Base-by-base conservation (phyloP, 2,113 vertebrate genomes). In the Otolemur garnettii region DNA sequence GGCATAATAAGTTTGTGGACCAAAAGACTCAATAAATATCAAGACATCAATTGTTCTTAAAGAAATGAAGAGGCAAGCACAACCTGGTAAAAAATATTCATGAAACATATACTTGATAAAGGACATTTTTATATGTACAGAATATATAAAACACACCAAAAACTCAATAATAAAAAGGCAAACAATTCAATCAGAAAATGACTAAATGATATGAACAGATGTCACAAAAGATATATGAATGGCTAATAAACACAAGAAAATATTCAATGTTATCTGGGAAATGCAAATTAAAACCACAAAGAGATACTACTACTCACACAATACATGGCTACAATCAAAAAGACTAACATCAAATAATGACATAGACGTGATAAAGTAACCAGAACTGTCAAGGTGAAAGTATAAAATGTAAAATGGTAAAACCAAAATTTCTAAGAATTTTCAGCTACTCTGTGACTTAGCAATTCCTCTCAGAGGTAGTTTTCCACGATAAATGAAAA, bases 401-500 rank as follows among this genome's bases (percentile, higher is more conserved):
- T 64, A 0, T 81, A 69, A 96, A 94, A 81, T 45, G 1, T 69
- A 69, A 95, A 90, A 77, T 15, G 24, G 60, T 60, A 86, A 1
- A 83, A 60, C 30, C 7, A 77, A 53, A 72, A 17, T 74, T 82
- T 90, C 42, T 79, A 83, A 60, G 57, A 96, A 94, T 21, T 83
- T 59, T 87, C 24, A 60, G 12, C 9, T 69, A 66, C 15, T 22
- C 42, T 74, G 88, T 60, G 9, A 75, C 28, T 71, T 45, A 87
- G 71, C 18, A n/a, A 87, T 45, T 84, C 45, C n/a, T 68, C 50
- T 79, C 45, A 4, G 53, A 92, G 45, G 22, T 87, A 87, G 42
- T 64, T 93, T 96, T 50, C 92, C 42, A 94, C 91, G 50, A 68
- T 35, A 92, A 85, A 62, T 81, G 59, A 53, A 87, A 86, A 62